phyloP scores from a whole-genome alignment of 2,888 invertebrate genomes.

The Melolontha melolontha region DNA sequence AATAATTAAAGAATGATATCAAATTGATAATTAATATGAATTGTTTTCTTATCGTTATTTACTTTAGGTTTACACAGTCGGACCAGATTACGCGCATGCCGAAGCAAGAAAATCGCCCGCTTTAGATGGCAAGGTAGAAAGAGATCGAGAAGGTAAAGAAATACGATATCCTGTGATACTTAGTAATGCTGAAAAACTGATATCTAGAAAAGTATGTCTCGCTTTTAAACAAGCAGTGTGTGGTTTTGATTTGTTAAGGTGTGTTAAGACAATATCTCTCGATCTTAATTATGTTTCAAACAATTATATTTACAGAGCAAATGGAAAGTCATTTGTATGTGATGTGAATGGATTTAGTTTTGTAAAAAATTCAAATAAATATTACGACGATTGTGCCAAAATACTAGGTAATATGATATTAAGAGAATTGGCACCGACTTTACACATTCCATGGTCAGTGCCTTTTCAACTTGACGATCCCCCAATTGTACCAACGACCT shows the following conservation, averaged over 20 bases:
- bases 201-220: slow-evolving; percentile 96
- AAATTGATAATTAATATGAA: neutral
- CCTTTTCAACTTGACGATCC: slow-evolving; percentile 98
- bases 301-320: slow-evolving; percentile 76
- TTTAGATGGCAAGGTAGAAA: slow-evolving; percentile 96
- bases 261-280: neutral
- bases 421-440: slow-evolving; percentile 91
- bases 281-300: slow-evolving; percentile 4
- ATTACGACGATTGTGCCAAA: slow-evolving; percentile 99
- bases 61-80: slow-evolving; percentile 95
- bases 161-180: slow-evolving; percentile 98
- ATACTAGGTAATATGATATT: slow-evolving; percentile 98
- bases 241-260: slow-evolving; percentile 87
- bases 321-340: slow-evolving; percentile 98
- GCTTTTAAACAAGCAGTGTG: slow-evolving; percentile 99
- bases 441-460: slow-evolving; percentile 97
- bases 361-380: slow-evolving; percentile 99
- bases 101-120: slow-evolving; percentile 99
- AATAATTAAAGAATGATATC: neutral
- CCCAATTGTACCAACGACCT: slow-evolving; percentile 98
- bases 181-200: slow-evolving; percentile 96
- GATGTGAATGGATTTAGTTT: slow-evolving; percentile 99
- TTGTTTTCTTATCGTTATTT: slow-evolving; percentile 32
- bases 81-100: slow-evolving; percentile 99
- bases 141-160: slow-evolving; percentile 98